A percentile compares a stretch with the other conserved stretches of the same genome.
phyloP scores from a whole-genome alignment of 2,888 invertebrate genomes.

The Archaeoteleia sp. region DNA sequence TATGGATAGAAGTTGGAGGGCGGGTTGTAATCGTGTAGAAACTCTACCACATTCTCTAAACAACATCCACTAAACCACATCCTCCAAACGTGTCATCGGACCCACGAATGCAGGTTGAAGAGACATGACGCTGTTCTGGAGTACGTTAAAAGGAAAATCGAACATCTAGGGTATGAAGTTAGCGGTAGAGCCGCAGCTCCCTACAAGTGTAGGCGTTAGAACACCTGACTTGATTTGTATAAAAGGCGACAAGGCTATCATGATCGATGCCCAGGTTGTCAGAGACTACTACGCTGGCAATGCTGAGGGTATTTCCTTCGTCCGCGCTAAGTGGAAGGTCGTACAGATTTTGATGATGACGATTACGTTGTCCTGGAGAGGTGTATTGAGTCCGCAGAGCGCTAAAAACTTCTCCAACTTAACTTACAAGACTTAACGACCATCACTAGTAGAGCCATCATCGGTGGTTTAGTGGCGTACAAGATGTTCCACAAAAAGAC shows the following conservation, averaged over 20 bases:
- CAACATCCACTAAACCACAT: too few relatives aligned
- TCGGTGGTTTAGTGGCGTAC: too few relatives aligned
- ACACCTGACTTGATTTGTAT: constrained; percentile 65
- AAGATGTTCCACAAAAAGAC: too few relatives aligned
- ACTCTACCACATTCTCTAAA: too few relatives aligned
- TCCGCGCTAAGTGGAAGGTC: constrained; percentile 57
- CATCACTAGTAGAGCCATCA: constrained; percentile 23
- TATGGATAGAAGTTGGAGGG: not conserved
- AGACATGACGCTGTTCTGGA: constrained; percentile 61
- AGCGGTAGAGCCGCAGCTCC: not conserved
- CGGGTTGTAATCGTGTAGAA: too few relatives aligned
- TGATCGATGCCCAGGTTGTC: constrained; percentile 60
- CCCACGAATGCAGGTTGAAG: constrained; percentile 62
- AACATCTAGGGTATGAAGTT: constrained; percentile 32
- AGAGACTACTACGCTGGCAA: constrained; percentile 1
- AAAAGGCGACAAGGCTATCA: constrained; percentile 52
- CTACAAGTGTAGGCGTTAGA: constrained; percentile 55
- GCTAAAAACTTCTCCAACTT: constrained; percentile 1
- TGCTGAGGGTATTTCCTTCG: constrained; percentile 16
- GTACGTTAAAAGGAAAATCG: constrained; percentile 42
- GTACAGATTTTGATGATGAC: constrained; percentile 43
- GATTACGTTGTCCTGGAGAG: constrained; percentile 34
- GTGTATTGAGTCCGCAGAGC: constrained; percentile 44
- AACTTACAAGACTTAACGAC: constrained; percentile 27
- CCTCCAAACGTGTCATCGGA: too few relatives aligned